Evolutionary conservation across 2,797 vertebrate genomes (phyloP).

Genomic region (Aldrovandia affinis): DNA sequence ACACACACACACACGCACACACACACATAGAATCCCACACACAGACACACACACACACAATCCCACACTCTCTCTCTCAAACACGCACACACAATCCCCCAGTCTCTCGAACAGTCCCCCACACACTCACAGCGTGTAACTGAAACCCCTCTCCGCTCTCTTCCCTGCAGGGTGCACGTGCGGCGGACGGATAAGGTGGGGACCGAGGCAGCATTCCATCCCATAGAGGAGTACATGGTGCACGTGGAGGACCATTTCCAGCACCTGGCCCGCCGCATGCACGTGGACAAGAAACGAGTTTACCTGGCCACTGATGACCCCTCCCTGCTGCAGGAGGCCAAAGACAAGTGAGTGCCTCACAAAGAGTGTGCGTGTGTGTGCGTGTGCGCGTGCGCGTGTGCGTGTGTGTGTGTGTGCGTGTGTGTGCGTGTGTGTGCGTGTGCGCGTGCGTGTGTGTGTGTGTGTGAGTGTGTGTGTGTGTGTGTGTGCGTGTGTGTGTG

Average conservation of each 20-base stretch:
- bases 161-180: conserved; percentile 83
- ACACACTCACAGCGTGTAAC: conserved; percentile 14
- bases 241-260: conserved; percentile 95
- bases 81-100: neutral
- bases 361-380: neutral
- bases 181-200: conserved; percentile 97
- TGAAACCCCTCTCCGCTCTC: conserved; percentile 10
- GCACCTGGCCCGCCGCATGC: conserved; percentile 83
- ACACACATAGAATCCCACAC: neutral
- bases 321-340: conserved; percentile 91
- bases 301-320: conserved; percentile 97
- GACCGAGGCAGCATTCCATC: conserved; percentile 84
- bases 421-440: conserved; percentile 21
- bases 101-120: conserved; percentile 1
- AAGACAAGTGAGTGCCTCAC: conserved; percentile 88
- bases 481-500: neutral
- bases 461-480: conserved; percentile 4
- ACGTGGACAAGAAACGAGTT: conserved; percentile 91
- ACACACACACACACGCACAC: neutral
- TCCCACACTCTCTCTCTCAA: neutral
- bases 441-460: conserved; percentile 20
- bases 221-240: conserved; percentile 90
- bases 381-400: conserved; percentile 21
- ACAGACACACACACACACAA: conserved; percentile 19
- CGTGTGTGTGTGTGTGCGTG: neutral